A percentile compares a stretch with the other conserved stretches of the same genome.
Evolutionary conservation across 2,888 invertebrate genomes (phyloP).

Genomic region (Lasius fuliginosus): DNA sequence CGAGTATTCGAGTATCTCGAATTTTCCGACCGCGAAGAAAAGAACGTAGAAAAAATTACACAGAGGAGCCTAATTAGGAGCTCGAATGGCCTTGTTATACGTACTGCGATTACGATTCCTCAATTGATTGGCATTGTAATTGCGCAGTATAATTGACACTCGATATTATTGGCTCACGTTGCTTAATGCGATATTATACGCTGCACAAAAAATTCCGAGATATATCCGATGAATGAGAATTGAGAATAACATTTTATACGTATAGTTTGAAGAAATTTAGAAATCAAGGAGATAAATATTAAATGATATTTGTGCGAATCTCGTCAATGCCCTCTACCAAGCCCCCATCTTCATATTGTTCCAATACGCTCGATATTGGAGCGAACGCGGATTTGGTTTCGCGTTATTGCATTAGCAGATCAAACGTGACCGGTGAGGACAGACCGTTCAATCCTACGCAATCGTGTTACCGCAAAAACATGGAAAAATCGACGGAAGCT

Average conservation of each 20-base stretch:
- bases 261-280: background rate
- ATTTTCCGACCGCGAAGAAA: slow-evolving; percentile 1
- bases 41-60: background rate
- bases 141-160: background rate
- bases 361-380: slow-evolving; percentile 16
- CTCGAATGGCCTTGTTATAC: background rate
- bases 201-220: background rate
- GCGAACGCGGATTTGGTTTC: slow-evolving; percentile 9
- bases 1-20: slow-evolving; percentile 32
- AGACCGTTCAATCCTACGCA: slow-evolving; percentile 41
- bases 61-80: slow-evolving; percentile 10
- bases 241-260: background rate
- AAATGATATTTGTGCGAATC: background rate
- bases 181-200: background rate
- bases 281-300: background rate
- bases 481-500: slow-evolving; percentile 40
- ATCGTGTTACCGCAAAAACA: slow-evolving; percentile 44
- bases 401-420: slow-evolving; percentile 49
- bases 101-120: background rate
- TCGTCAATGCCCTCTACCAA: background rate
- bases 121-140: slow-evolving; percentile 9
- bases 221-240: background rate
- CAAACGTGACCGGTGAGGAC: slow-evolving; percentile 38
- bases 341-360: background rate
- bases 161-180: background rate